Evolutionary conservation across 2,113 vertebrate genomes (phyloP).

Genomic region (Podarcis cretensis): DNA sequence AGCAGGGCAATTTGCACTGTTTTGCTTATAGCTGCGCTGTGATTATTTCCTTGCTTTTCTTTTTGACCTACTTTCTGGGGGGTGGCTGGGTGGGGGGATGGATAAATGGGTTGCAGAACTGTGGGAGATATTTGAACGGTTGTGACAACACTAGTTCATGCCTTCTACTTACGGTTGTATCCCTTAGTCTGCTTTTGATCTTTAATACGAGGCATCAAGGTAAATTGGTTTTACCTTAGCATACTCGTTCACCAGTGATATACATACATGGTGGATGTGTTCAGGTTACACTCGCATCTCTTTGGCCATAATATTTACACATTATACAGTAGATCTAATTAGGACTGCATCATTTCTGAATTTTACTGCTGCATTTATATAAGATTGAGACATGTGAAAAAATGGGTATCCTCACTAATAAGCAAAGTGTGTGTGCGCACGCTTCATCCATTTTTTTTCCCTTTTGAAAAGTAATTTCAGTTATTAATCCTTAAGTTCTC

Average conservation of each 20-base stretch:
- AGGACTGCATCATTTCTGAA: neutral
- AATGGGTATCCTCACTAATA: neutral
- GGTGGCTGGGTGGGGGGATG: no score
- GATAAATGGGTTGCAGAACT: neutral
- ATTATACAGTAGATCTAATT: neutral
- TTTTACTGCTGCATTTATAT: neutral
- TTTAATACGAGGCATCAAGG: neutral
- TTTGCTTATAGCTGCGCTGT: neutral
- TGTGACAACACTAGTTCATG: neutral
- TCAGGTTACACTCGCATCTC: no score
- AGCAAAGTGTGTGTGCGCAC: neutral
- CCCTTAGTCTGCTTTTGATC: neutral
- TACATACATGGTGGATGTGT: neutral
- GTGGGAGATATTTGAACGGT: neutral
- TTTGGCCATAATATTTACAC: neutral
- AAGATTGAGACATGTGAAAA: neutral
- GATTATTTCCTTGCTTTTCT: fast-evolving
- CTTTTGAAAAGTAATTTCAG: neutral
- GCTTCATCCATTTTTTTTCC: neutral
- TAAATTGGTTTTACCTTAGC: neutral
- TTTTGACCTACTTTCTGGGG: neutral
- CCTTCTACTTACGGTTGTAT: neutral
- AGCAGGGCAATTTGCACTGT: neutral
- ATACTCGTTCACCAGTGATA: neutral
- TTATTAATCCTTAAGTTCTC: neutral